Conservation (phyloP, 2,113 vertebrate species). For the Hiodon alosoides region DNA sequence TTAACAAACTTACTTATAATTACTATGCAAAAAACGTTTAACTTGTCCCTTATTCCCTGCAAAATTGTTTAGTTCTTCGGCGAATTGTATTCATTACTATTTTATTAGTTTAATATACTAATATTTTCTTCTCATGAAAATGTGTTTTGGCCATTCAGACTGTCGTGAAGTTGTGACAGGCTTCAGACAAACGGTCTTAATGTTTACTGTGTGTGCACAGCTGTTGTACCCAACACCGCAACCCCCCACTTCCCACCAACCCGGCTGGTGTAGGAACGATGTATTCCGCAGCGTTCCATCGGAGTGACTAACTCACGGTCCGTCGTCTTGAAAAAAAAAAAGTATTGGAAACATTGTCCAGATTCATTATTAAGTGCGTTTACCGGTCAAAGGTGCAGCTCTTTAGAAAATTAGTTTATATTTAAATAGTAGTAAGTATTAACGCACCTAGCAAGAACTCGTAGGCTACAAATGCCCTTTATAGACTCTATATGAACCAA, state of each 20-base stretch:
- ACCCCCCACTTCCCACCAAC: conserved; percentile 25
- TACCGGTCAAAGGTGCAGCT: too few relatives aligned
- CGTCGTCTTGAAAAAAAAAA: too few relatives aligned
- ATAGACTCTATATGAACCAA: too few relatives aligned
- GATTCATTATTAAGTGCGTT: too few relatives aligned
- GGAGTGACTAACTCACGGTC: not conserved
- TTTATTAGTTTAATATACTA: not conserved
- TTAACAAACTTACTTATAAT: conserved; percentile 61
- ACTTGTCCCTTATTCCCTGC: conserved; percentile 56
- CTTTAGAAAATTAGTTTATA: not conserved
- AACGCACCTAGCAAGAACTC: not conserved
- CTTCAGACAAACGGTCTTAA: conserved; percentile 49
- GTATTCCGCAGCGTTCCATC: not conserved
- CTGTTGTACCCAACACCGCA: conserved; percentile 36
- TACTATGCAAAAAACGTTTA: conserved; percentile 64
- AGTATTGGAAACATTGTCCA: too few relatives aligned
- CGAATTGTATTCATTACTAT: not conserved
- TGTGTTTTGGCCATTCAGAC: not conserved
- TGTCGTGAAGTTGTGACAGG: conserved; percentile 42
- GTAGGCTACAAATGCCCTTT: not conserved
- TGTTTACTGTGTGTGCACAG: conserved; percentile 57
- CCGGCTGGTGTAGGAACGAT: conserved; percentile 36
- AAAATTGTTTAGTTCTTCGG: conserved; percentile 60
- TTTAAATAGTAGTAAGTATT: not conserved
- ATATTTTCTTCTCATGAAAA: not conserved